Percentiles rank a stretch among this genome's conserved stretches.
Evolutionary conservation across 2,888 invertebrate genomes (phyloP).

Genomic region (Dexiosoma caninum): DNA sequence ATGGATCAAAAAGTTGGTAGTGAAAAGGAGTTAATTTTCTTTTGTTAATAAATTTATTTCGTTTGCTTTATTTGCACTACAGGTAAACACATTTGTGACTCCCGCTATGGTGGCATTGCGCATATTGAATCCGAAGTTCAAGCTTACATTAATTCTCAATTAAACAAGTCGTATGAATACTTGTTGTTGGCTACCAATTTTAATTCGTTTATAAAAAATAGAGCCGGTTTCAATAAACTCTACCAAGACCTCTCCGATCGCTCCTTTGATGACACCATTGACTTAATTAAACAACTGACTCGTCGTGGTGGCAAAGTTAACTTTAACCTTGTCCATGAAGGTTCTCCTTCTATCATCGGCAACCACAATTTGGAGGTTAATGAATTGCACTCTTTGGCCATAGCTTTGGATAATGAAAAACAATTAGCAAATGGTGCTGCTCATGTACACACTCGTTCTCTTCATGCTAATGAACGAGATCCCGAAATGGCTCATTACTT

Average conservation of each 20-base stretch:
- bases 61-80: slow-evolving; percentile 32
- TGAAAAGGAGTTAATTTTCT: too few species aligned
- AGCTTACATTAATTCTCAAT: slow-evolving; percentile 80
- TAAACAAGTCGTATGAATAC: slow-evolving; percentile 86
- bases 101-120: slow-evolving; percentile 71
- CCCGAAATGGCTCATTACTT: slow-evolving; percentile 86
- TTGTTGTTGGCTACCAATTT: slow-evolving; percentile 86
- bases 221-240: slow-evolving; percentile 86
- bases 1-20: too few species aligned
- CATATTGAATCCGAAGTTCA: slow-evolving; percentile 70
- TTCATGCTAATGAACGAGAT: slow-evolving; percentile 81
- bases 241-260: slow-evolving; percentile 86
- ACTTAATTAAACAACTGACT: slow-evolving; percentile 87
- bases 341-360: slow-evolving; percentile 65
- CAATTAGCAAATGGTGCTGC: slow-evolving; percentile 83
- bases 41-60: neutral
- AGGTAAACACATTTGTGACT: slow-evolving; percentile 67
- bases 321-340: slow-evolving; percentile 76
- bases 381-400: slow-evolving; percentile 85
- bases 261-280: slow-evolving; percentile 85
- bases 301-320: slow-evolving; percentile 84
- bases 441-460: slow-evolving; percentile 83
- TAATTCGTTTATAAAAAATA: slow-evolving; percentile 86
- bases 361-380: slow-evolving; percentile 72
- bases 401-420: slow-evolving; percentile 87